phyloP scores from a whole-genome alignment of 1,140 invertebrate genomes.

The Pararge aegeria region DNA sequence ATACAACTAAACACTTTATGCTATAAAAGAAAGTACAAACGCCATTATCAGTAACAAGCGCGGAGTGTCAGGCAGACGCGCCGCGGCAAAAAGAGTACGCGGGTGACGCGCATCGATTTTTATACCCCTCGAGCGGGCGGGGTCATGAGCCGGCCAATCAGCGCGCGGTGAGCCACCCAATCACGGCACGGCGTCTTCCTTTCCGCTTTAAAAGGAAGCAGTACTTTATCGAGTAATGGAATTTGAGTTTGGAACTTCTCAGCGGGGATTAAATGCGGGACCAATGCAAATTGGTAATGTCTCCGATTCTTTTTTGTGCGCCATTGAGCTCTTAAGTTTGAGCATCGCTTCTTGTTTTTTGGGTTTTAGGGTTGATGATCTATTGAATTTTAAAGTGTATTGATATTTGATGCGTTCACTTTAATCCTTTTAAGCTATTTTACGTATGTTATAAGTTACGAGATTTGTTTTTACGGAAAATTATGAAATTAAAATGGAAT shows the following conservation, averaged over 20 bases:
- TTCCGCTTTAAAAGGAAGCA: slow-evolving; percentile 64
- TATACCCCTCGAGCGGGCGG: slow-evolving; percentile 70
- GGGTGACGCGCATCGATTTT: slow-evolving; percentile 70
- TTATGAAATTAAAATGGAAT: no score
- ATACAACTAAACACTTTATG: slow-evolving; percentile 75
- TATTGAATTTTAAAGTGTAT: background rate
- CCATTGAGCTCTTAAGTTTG: slow-evolving; percentile 34
- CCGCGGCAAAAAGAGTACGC: slow-evolving; percentile 62
- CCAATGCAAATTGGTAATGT: slow-evolving; percentile 63
- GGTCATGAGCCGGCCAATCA: slow-evolving; percentile 67
- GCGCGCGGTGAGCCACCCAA: slow-evolving; percentile 69
- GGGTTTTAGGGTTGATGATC: background rate
- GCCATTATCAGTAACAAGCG: slow-evolving; percentile 71
- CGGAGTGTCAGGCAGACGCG: slow-evolving; percentile 63
- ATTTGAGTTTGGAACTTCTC: slow-evolving; percentile 69
- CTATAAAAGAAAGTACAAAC: slow-evolving; percentile 71
- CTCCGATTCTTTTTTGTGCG: slow-evolving; percentile 46
- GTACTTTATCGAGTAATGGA: slow-evolving; percentile 73
- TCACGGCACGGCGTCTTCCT: slow-evolving; percentile 59
- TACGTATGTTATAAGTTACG: no score
- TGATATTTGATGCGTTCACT: background rate
- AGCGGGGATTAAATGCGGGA: slow-evolving; percentile 60
- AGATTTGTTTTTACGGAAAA: no score
- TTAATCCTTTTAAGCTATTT: background rate
- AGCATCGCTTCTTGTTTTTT: background rate